Evolutionary conservation across 2,797 vertebrate genomes (phyloP).

Genomic region (Acrossocheilus wenchowensis): DNA sequence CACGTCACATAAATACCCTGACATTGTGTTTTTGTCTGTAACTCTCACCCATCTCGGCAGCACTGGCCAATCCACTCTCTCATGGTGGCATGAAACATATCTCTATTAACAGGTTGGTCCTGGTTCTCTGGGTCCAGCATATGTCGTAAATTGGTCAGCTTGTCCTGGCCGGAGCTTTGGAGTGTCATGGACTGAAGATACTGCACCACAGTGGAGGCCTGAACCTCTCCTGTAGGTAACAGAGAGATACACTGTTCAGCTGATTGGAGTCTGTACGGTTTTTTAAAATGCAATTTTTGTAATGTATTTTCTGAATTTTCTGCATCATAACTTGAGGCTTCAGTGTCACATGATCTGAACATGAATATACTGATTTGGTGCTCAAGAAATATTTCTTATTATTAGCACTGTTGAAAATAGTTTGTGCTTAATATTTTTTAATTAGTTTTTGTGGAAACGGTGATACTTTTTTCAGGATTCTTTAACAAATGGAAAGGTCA

Average conservation of each 20-base stretch:
- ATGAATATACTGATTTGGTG: neutral
- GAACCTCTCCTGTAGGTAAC: slow-evolving; percentile 70
- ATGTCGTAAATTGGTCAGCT: slow-evolving; percentile 64
- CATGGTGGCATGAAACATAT: slow-evolving; percentile 76
- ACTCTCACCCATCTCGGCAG: slow-evolving; percentile 72
- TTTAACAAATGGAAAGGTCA: neutral
- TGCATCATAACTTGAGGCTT: neutral
- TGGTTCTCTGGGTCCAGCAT: slow-evolving; percentile 73
- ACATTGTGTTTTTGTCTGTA: neutral
- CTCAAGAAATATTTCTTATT: neutral
- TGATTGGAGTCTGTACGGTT: too few relatives aligned
- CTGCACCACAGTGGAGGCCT: slow-evolving; percentile 73
- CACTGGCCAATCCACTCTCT: slow-evolving; percentile 78
- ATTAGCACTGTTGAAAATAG: neutral
- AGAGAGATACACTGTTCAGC: neutral
- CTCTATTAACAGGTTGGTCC: slow-evolving; percentile 72
- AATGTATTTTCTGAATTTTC: neutral
- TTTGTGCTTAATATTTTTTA: neutral
- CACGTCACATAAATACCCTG: neutral
- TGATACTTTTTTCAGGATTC: neutral
- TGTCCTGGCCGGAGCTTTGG: slow-evolving; percentile 72
- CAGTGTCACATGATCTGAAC: neutral
- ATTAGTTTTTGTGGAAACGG: neutral
- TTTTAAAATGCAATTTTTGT: too few relatives aligned
- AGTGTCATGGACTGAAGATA: slow-evolving; percentile 76